These are phyloP conservation scores for Synodontis membranacea DNA, from an alignment of 2,113 vertebrate species.

Conservation along the genomic window DNA sequence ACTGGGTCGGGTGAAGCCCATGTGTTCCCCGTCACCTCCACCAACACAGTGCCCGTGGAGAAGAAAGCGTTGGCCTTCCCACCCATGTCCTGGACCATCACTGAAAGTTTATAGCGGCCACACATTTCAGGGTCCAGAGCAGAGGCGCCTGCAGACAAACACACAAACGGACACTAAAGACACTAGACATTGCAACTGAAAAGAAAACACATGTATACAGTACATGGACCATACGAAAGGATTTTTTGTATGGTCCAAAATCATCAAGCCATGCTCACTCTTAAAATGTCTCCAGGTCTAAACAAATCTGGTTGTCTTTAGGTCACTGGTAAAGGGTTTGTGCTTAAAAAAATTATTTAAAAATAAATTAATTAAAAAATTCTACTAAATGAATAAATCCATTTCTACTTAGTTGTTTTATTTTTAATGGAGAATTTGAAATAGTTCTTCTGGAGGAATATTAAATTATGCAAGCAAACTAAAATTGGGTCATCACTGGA, in stretches of 20 bases:
- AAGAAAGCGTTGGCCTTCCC: conserved; percentile 74
- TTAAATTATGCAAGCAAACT: too few relatives aligned
- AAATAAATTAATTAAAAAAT: too few relatives aligned
- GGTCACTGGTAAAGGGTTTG: neutral
- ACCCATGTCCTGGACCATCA: conserved; percentile 80
- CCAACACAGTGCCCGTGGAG: conserved; percentile 71
- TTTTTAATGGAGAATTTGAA: too few relatives aligned
- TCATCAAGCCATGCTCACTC: too few relatives aligned
- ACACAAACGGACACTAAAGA: neutral
- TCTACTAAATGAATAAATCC: too few relatives aligned
- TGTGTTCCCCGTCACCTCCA: conserved; percentile 73
- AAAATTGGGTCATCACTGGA: too few relatives aligned
- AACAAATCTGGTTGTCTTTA: neutral
- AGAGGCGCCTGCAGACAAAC: conserved; percentile 66
- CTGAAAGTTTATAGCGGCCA: conserved; percentile 73
- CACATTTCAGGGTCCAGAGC: conserved; percentile 70
- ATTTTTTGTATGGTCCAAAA: too few relatives aligned
- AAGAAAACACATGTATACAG: neutral
- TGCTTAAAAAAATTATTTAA: too few relatives aligned
- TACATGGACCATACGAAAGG: neutral
- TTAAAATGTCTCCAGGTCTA: neutral
- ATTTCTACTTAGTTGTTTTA: too few relatives aligned
- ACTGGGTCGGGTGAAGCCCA: conserved; percentile 74
- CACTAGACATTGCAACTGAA: neutral
- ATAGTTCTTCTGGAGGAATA: too few relatives aligned